Conservation (phyloP, 1,140 invertebrate genomes). For the Bombus consobrinus region DNA sequence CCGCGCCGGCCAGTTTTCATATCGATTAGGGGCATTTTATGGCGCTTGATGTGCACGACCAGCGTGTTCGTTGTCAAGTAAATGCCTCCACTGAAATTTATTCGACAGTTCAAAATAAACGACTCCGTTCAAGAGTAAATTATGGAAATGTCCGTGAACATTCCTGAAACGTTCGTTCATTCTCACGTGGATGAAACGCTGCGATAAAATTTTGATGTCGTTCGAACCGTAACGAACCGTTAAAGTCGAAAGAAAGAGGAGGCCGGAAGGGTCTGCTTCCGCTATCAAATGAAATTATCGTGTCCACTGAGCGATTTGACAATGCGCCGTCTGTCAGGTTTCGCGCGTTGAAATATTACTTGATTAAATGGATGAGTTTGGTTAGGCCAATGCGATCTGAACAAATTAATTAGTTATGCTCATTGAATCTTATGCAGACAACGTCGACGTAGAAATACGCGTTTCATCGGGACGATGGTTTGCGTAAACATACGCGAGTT, state of each 20-base stretch:
- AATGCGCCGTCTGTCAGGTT: conserved; percentile 5
- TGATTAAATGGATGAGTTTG: conserved; percentile 59
- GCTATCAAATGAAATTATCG: conserved; percentile 53
- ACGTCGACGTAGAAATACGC: background rate
- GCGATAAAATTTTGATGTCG: background rate
- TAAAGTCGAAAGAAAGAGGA: conserved; percentile 12
- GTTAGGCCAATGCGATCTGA: background rate
- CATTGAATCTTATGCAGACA: background rate
- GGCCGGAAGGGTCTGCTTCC: conserved; percentile 50
- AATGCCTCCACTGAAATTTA: background rate
- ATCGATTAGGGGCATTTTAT: conserved; percentile 44
- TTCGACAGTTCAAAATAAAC: background rate
- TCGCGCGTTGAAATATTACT: conserved; percentile 45
- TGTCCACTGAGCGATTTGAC: conserved; percentile 32
- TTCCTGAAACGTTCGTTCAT: background rate
- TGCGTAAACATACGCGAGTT: too few relatives aligned
- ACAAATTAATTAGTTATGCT: conserved; percentile 59
- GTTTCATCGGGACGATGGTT: background rate
- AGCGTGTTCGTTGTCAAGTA: background rate
- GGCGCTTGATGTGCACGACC: background rate
- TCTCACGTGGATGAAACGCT: background rate
- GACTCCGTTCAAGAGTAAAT: background rate
- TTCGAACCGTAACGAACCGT: conserved; percentile 8
- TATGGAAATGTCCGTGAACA: background rate
- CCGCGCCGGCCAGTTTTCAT: conserved; percentile 35